These are phyloP conservation scores for Talpa occidentalis DNA, from an alignment of 2,113 vertebrate species.

Conservation along the genomic window DNA sequence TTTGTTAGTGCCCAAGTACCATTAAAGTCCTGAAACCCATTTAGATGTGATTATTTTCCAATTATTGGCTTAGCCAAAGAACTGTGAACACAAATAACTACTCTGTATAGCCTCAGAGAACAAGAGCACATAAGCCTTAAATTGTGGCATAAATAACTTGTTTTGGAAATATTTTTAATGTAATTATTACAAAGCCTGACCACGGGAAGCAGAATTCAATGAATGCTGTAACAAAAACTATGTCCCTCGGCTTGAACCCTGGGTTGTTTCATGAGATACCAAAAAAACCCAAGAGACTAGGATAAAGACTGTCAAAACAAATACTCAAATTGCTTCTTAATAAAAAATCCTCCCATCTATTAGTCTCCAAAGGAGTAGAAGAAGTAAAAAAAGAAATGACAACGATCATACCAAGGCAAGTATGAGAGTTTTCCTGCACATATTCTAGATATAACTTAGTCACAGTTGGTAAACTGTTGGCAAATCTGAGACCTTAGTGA, in stretches of 20 bases:
- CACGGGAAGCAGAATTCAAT: conserved; percentile 5
- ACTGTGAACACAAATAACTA: conserved; percentile 49
- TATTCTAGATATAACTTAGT: neutral
- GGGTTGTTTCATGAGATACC: neutral
- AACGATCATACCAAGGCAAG: neutral
- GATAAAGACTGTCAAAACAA: conserved; percentile 10
- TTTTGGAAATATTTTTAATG: conserved; percentile 52
- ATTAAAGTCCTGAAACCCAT: conserved; percentile 53
- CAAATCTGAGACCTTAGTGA: neutral
- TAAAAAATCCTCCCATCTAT: neutral
- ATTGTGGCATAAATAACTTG: conserved; percentile 55
- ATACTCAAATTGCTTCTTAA: conserved; percentile 32
- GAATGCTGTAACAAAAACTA: neutral
- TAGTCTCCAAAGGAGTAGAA: neutral
- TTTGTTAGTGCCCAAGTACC: conserved; percentile 35
- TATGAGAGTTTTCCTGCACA: neutral
- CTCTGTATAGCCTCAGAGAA: conserved; percentile 46
- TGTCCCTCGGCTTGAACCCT: neutral
- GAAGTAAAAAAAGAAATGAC: neutral
- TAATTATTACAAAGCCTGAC: neutral
- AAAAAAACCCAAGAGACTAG: conserved; percentile 24
- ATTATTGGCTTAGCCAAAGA: conserved; percentile 72
- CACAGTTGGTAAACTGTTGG: neutral
- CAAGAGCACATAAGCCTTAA: conserved; percentile 62
- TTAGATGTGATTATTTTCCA: conserved; percentile 69